Evolutionary conservation across 2,113 vertebrate species (phyloP), one percentile per base, ranked within the genome.

Genomic region (Anas platyrhynchos): DNA sequence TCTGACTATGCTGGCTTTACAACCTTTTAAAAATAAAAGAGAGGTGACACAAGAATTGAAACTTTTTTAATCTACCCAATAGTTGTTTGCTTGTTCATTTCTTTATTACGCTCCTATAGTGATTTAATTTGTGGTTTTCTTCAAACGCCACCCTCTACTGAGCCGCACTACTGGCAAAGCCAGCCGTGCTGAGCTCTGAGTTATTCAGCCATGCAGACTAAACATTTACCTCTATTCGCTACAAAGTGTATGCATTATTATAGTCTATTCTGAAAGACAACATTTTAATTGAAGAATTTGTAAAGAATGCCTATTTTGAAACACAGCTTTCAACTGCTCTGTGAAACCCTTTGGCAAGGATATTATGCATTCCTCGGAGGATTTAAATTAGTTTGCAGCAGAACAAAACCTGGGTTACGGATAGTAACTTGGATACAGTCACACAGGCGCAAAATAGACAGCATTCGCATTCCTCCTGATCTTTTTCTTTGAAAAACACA

Each of bases 281-380:
- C 88, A 92, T 83, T 93, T 95, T 95, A 92, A 89, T 48, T 68
- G 77, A 95, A 86, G 90, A 58, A 94, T 96, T 97, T 96, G 87
- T 86, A 97, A 97, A 96, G 97, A 98, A 97, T 94, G 96, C 86
- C 88, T 79, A 89, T 96, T 97, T 95, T 94, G 86, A 91, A 97
- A 89, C 71, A 97, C 96, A 87, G 97, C 94, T 97, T 97, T 96
- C 97, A 98, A 94, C 63, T 93, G 89, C 89, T 89, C 89, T 94
- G 94, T 91, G 96, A 97, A 97, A 97, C 97, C 65, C 93, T 96
- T 94, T 98, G 97, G 97, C 96, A 97, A 93, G 93, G 96, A 97
- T 81, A 94, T 71, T 91, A 41, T 79, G 86, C 97, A 98, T 98
- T 98, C 98, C 97, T 97, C 75, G 76, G 90, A 96, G 97, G 98